Conservation (phyloP, 2,113 vertebrate genomes). For the Gallinago undulata region DNA sequence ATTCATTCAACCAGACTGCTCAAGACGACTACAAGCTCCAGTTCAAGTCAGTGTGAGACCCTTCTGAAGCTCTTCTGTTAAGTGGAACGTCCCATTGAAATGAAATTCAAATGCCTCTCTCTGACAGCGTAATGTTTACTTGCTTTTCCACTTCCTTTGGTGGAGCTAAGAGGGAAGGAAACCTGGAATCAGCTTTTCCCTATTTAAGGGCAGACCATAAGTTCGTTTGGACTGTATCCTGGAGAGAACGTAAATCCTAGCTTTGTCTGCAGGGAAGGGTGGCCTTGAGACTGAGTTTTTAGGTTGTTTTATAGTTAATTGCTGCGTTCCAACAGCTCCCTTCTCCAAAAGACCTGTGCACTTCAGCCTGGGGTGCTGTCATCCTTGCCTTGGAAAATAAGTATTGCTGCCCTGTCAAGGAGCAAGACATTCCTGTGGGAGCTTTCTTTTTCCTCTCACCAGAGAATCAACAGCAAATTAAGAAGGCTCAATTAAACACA, state of each 20-base stretch:
- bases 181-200: not conserved
- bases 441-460: slow-evolving; percentile 10
- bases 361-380: not conserved
- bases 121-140: not conserved
- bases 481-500: slow-evolving; percentile 6
- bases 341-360: not conserved
- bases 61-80: slow-evolving; percentile 40
- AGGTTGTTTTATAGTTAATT: not conserved
- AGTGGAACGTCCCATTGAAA: slow-evolving; percentile 3
- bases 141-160: slow-evolving; percentile 8
- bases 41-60: not conserved
- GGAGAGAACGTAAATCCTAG: not conserved
- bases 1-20: not conserved
- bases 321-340: not conserved
- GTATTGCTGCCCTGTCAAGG: not conserved
- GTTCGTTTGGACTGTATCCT: not conserved
- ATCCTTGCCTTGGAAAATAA: not conserved
- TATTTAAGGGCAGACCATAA: not conserved
- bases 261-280: not conserved
- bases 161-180: not conserved
- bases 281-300: not conserved
- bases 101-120: not conserved
- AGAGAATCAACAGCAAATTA: slow-evolving; percentile 35
- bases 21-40: not conserved
- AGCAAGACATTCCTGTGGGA: not conserved